phyloP scores from a whole-genome alignment of 2,888 invertebrate species.

The Amaurobius ferox region DNA sequence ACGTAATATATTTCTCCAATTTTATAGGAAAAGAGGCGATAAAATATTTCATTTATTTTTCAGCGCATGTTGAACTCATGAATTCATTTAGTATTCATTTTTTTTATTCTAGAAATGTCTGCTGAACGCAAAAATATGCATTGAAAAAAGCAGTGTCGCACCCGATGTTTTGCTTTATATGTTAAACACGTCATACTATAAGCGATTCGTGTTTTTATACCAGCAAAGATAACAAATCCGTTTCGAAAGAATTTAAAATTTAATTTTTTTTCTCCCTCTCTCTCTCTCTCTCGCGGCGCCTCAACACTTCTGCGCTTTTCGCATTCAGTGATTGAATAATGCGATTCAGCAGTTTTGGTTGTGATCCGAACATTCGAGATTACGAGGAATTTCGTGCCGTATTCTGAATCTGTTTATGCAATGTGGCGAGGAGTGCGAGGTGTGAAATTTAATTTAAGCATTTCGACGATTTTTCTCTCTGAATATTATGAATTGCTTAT shows the following conservation, averaged over 20 bases:
- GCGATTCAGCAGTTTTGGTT: conserved; percentile 49
- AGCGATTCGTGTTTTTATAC: conserved; percentile 13
- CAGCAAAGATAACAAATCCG: conserved; percentile 65
- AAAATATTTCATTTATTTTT: not conserved
- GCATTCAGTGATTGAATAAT: conserved; percentile 39
- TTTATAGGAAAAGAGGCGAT: too few relatives aligned
- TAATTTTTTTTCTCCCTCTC: conserved; percentile 18
- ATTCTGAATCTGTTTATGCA: conserved; percentile 64
- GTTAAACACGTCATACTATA: conserved; percentile 8
- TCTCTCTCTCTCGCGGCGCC: not conserved
- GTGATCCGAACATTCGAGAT: conserved; percentile 53
- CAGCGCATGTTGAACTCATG: not conserved
- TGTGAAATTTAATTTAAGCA: conserved; percentile 60
- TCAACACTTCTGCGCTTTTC: not conserved
- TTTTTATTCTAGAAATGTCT: conserved; percentile 4
- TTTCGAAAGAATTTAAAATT: conserved; percentile 63
- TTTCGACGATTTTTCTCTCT: conserved; percentile 33
- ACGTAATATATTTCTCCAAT: too few relatives aligned
- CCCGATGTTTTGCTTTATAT: conserved; percentile 11
- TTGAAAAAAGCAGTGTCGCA: not conserved
- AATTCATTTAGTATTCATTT: conserved; percentile 12
- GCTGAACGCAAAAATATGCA: not conserved
- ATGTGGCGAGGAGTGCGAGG: conserved; percentile 11
- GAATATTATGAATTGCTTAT: conserved; percentile 56
- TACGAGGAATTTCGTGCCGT: conserved; percentile 50